A percentile compares a stretch with the other conserved stretches of the same genome.
These are phyloP conservation scores for Loris lydekkerianus DNA, from an alignment of 2,797 vertebrate genomes.

Conservation along the genomic window DNA sequence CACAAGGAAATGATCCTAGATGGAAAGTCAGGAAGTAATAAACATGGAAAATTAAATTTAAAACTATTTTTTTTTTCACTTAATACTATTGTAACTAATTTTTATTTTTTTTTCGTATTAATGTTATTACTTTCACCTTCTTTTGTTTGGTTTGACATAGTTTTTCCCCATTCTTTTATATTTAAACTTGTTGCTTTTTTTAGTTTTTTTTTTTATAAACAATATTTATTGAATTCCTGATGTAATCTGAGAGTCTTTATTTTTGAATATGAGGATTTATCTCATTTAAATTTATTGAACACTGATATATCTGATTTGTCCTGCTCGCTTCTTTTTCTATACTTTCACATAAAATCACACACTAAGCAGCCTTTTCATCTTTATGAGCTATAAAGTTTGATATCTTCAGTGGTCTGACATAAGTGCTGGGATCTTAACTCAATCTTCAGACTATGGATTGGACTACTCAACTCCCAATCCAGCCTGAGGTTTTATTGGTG, in stretches of 20 bases:
- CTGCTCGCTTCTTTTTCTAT: neutral
- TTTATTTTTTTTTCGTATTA: neutral
- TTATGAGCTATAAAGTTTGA: neutral
- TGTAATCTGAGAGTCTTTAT: neutral
- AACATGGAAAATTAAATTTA: neutral
- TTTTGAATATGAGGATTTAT: neutral
- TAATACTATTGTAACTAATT: neutral
- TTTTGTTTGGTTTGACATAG: neutral
- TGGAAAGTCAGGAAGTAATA: neutral
- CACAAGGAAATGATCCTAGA: neutral
- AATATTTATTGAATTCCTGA: neutral
- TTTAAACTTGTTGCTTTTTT: neutral
- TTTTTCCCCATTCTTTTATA: neutral
- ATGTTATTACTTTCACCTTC: neutral
- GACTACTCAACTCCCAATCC: neutral
- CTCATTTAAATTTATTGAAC: neutral
- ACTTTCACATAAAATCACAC: neutral
- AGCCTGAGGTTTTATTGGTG: neutral
- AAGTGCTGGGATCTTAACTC: neutral
- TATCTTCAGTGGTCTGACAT: neutral
- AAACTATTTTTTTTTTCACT: neutral
- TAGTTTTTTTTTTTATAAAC: neutral
- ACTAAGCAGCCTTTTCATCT: neutral
- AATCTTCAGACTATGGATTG: neutral
- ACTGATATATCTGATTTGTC: neutral